Evolutionary conservation across 2,797 vertebrate species (phyloP).

Genomic region (Acrossocheilus wenchowensis): DNA sequence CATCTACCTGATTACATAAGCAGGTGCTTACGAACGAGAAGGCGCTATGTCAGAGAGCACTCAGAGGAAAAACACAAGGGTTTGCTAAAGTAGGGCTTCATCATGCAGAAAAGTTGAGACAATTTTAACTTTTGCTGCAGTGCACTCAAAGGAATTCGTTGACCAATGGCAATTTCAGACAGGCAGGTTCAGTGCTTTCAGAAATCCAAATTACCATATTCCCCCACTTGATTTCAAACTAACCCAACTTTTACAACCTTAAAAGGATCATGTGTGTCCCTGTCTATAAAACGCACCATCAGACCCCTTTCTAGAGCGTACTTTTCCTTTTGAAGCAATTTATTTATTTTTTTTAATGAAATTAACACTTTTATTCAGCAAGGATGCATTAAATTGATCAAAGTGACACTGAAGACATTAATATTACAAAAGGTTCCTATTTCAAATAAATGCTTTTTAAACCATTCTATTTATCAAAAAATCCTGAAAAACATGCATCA

Average conservation of each 20-base stretch:
- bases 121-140: slow-evolving; percentile 1
- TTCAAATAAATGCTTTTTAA: neutral
- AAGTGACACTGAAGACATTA: neutral
- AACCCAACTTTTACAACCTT: neutral
- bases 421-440: neutral
- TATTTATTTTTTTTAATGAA: neutral
- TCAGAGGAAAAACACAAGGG: neutral
- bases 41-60: neutral
- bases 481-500: neutral
- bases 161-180: neutral
- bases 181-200: neutral
- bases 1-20: neutral
- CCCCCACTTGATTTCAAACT: neutral
- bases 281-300: neutral
- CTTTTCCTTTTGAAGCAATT: neutral
- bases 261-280: neutral
- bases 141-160: neutral
- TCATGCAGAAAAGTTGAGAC: neutral
- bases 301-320: neutral
- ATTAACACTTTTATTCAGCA: neutral
- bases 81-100: neutral
- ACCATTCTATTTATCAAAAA: neutral
- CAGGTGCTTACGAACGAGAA: neutral
- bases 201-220: neutral
- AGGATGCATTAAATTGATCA: neutral